A percentile compares a stretch with the other conserved stretches of the same genome.
phyloP scores from a whole-genome alignment of 2,888 invertebrate genomes.

The Melanotus villosus region DNA sequence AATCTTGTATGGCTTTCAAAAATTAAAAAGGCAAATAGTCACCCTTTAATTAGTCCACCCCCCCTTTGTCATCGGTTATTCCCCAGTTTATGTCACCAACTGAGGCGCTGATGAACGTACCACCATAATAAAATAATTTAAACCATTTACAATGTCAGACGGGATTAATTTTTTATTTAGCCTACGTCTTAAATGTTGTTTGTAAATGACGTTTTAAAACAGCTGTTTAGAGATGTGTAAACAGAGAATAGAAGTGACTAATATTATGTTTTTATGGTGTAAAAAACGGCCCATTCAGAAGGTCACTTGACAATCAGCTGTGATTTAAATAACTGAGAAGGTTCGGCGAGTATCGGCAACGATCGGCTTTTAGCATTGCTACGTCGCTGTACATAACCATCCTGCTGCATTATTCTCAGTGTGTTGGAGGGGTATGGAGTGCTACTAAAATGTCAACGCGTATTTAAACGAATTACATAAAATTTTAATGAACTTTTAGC shows the following conservation, averaged over 20 bases:
- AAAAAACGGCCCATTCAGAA: constrained; percentile 31
- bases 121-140: no score
- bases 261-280: constrained; percentile 23
- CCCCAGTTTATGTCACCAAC: no score
- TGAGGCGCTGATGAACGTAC: no score
- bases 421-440: background rate
- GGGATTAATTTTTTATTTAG: background rate
- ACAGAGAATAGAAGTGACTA: constrained; percentile 27
- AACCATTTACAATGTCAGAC: no score
- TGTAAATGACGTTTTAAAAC: background rate
- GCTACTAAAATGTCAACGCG: background rate
- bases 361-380: constrained; percentile 9
- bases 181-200: background rate
- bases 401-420: constrained; percentile 27
- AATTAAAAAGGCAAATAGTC: no score
- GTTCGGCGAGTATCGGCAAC: background rate
- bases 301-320: constrained; percentile 40
- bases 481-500: constrained; percentile 13
- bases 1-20: no score
- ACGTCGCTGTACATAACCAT: constrained; percentile 22
- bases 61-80: no score
- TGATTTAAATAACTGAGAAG: constrained; percentile 23
- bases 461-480: background rate
- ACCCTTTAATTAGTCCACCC: no score
- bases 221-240: constrained; percentile 5